phyloP scores from a whole-genome alignment of 2,113 vertebrate species.

The Zingel zingel region DNA sequence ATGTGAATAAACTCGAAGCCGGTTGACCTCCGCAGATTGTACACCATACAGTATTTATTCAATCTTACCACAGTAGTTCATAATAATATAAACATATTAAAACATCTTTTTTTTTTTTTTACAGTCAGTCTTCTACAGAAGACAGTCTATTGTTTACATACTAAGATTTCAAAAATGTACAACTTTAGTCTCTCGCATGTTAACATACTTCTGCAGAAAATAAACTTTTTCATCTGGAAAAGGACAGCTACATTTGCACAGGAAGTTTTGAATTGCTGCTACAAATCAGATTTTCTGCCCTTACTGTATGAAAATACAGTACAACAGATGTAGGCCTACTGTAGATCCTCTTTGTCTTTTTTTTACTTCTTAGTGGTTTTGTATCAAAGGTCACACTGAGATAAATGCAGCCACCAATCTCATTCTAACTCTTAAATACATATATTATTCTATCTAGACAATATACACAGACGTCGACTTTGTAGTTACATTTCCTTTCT shows the following conservation, averaged over 20 bases:
- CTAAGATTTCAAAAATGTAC: conserved; percentile 76
- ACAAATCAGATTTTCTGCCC: background rate
- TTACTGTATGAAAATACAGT: background rate
- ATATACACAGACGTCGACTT: background rate
- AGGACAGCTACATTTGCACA: conserved; percentile 7
- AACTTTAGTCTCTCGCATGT: conserved; percentile 41
- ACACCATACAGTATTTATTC: conserved; percentile 62
- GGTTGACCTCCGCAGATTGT: conserved; percentile 13
- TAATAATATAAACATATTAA: conserved; percentile 80
- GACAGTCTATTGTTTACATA: conserved; percentile 79
- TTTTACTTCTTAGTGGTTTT: background rate
- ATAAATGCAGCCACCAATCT: background rate
- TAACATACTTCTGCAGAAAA: conserved; percentile 4
- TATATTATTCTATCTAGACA: background rate
- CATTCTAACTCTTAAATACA: background rate
- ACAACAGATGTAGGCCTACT: background rate
- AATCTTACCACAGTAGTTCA: conserved; percentile 63
- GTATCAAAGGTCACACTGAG: background rate
- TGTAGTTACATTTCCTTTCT: background rate
- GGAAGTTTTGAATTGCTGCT: background rate
- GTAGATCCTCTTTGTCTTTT: background rate
- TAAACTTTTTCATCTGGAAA: conserved; percentile 11
- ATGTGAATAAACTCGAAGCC: background rate
- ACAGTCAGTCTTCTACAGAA: conserved; percentile 80
- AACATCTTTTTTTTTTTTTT: conserved; percentile 76